A percentile compares a stretch with the other conserved stretches of the same genome.
These are phyloP conservation scores for Hycleus phaleratus DNA, from an alignment of 1,140 invertebrate genomes.

Conservation along the genomic window DNA sequence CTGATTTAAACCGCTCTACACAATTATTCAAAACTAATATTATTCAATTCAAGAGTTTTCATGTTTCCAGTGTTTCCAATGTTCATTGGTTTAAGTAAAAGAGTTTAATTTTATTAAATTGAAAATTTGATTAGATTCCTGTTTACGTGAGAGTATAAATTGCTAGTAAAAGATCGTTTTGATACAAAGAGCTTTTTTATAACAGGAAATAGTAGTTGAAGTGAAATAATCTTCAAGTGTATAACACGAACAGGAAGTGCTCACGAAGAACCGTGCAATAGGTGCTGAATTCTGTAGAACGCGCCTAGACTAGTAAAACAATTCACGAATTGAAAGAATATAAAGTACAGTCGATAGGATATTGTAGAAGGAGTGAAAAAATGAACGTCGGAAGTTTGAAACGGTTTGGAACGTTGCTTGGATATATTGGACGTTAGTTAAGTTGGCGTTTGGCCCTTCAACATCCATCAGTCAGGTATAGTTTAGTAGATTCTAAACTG, in stretches of 20 bases:
- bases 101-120: too few relatives aligned
- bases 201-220: constrained; percentile 7
- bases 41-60: too few relatives aligned
- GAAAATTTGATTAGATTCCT: too few relatives aligned
- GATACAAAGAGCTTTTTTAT: too few relatives aligned
- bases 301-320: constrained; percentile 16
- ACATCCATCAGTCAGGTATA: constrained; percentile 15
- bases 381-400: background rate
- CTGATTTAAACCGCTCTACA: too few relatives aligned
- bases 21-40: too few relatives aligned
- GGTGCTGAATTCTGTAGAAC: constrained; percentile 6
- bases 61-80: too few relatives aligned
- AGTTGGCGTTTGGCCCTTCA: constrained; percentile 9
- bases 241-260: constrained; percentile 15
- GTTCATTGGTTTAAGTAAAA: too few relatives aligned
- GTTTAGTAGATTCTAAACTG: constrained; percentile 3
- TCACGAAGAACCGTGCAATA: constrained; percentile 7
- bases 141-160: too few relatives aligned
- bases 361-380: constrained; percentile 6
- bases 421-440: constrained; percentile 3
- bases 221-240: constrained; percentile 15
- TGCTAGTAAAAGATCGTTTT: too few relatives aligned
- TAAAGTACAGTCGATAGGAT: constrained; percentile 7
- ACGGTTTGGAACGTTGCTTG: background rate
- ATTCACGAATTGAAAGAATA: constrained; percentile 16